Conservation (phyloP, 1,140 invertebrate species). For the Babylonia areolata region DNA sequence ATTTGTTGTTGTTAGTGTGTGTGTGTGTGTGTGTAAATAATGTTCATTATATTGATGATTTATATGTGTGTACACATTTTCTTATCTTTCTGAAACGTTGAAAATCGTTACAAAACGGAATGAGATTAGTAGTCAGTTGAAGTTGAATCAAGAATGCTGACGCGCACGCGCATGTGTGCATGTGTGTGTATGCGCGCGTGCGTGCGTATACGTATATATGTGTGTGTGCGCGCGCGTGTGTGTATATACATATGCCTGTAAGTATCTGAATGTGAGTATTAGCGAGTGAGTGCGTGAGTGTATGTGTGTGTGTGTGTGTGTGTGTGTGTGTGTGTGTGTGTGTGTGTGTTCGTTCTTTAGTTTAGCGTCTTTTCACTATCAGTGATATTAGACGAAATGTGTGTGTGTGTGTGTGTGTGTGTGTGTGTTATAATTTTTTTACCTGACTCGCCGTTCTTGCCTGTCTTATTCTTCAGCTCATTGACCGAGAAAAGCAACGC, state of each 20-base stretch:
- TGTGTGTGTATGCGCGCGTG: background rate
- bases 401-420: slow-evolving; percentile 5
- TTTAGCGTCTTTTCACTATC: no score
- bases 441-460: background rate
- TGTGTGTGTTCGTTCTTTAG: no score
- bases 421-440: background rate
- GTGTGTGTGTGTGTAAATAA: no score
- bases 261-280: background rate
- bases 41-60: no score
- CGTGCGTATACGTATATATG: background rate
- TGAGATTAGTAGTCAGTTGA: no score
- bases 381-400: no score
- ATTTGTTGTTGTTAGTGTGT: no score
- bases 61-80: no score
- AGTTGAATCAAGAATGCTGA: no score
- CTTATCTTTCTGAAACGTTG: no score
- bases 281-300: background rate
- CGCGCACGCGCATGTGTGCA: background rate
- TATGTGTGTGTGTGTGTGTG: background rate
- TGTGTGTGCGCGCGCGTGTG: background rate
- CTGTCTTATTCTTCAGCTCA: background rate
- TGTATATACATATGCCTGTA: background rate
- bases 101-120: no score
- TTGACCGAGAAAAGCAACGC: slow-evolving; percentile 10
- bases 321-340: slow-evolving; percentile 7